Percentiles rank a stretch among this genome's conserved stretches.
Evolutionary conservation across 2,797 vertebrate genomes (phyloP).

Genomic region (Sebastes kiyomatsui): DNA sequence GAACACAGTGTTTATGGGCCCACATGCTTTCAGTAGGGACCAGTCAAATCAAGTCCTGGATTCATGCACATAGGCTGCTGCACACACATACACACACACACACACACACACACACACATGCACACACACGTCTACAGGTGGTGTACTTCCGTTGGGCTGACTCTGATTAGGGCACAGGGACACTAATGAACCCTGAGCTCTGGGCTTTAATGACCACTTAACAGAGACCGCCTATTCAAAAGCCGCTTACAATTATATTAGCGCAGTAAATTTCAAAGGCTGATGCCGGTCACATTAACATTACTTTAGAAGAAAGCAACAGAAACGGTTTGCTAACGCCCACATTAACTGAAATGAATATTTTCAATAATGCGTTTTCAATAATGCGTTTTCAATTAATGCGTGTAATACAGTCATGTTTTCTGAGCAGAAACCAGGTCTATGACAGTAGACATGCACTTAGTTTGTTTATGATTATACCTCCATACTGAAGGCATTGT

Average conservation of each 20-base stretch:
- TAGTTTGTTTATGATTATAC: neutral
- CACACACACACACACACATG: neutral
- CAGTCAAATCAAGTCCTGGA: slow-evolving; percentile 42
- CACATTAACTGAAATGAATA: slow-evolving; percentile 29
- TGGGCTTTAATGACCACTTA: slow-evolving; percentile 72
- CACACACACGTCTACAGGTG: slow-evolving; percentile 53
- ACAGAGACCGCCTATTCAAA: slow-evolving; percentile 58
- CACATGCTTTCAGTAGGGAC: slow-evolving; percentile 72
- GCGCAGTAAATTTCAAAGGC: slow-evolving; percentile 72
- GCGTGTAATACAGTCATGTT: neutral
- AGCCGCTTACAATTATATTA: slow-evolving; percentile 60
- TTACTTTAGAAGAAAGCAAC: slow-evolving; percentile 36
- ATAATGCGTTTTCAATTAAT: neutral
- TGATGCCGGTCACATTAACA: slow-evolving; percentile 46
- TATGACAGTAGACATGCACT: neutral
- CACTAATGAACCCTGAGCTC: slow-evolving; percentile 75
- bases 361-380: neutral
- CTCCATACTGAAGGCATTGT: neutral
- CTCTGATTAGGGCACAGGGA: slow-evolving; percentile 68
- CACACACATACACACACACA: neutral
- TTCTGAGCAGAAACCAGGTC: neutral
- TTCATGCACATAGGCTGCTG: slow-evolving; percentile 13
- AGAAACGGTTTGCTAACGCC: slow-evolving; percentile 21
- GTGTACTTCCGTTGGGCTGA: slow-evolving; percentile 66
- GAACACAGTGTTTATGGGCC: slow-evolving; percentile 72